Conservation (phyloP, 2,113 vertebrate genomes). For the Lophochroa leadbeateri region DNA sequence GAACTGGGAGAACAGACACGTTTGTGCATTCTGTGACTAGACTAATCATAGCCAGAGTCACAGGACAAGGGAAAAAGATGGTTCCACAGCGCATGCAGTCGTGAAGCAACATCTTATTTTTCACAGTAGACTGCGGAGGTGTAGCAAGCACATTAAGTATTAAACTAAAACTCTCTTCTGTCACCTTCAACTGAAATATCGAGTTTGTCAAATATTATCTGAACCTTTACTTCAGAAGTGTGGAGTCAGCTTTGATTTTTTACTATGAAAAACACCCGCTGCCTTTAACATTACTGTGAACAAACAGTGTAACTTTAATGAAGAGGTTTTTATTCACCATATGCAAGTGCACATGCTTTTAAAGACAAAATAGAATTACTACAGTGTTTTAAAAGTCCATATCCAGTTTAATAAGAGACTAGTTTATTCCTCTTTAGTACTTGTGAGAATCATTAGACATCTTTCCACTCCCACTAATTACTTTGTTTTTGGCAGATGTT, state of each 20-base stretch:
- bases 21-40: too few species aligned
- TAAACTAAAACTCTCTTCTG: background rate
- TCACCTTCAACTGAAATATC: background rate
- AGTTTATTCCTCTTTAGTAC: constrained; percentile 42
- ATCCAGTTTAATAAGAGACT: constrained; percentile 11
- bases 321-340: constrained; percentile 7
- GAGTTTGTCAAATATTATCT: background rate
- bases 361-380: constrained; percentile 15
- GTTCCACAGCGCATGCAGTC: background rate
- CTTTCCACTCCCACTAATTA: constrained; percentile 58
- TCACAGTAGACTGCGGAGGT: background rate
- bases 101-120: background rate
- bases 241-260: background rate
- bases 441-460: constrained; percentile 50
- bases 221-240: background rate
- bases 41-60: background rate
- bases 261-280: background rate
- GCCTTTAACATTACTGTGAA: background rate
- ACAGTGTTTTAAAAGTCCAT: constrained; percentile 20
- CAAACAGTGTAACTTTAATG: background rate
- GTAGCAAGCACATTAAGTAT: background rate
- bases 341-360: constrained; percentile 29
- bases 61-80: background rate
- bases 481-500: constrained; percentile 54
- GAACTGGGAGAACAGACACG: background rate